Base-by-base conservation (phyloP, 2,113 vertebrate genomes). In the Gadus chalcogrammus region DNA sequence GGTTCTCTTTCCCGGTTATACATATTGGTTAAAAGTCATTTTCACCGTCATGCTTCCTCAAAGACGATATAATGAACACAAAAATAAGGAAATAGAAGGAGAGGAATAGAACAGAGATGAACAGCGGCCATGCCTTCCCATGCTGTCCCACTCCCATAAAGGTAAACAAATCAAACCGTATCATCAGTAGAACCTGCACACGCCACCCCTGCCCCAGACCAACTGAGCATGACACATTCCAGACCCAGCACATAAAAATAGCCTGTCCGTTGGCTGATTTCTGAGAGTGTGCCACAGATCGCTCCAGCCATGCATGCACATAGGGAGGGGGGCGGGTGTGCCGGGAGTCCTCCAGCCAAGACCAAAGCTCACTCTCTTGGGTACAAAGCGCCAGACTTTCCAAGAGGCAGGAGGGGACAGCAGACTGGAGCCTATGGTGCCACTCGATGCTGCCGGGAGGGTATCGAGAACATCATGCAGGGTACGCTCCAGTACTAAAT, bases 91-190 rank as follows among this genome's bases (percentile, higher is more conserved):
- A 35, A 2, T 4, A 68, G 66, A 53, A 71, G 42, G 13, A 78
- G 24, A 72, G 67, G n/a, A 15, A n/a, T 70, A 64, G 22, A 55
- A 77, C 20, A 66, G 6, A 81, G 60, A 79, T 79, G 71, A 79
- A 48, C 42, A 13, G 42, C 1, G 75, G 80, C 80, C 86, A 90
- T 88, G 88, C 86, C 75, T 85, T 48, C 82, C 74, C 88, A 89
- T 92, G 90, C 88, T 79, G 82, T 79, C 12, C 31, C 82, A 66
- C 78, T 73, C 63, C 64, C 77, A 79, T 64, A 65, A 69, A 55
- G 78, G 3, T 35, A 71, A 75, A 28, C 18, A 70, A 71, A 69
- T 64, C 64, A 65, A 48, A 9, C 55, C 65, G 35, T 42, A 71
- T 59, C 58, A 58, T 64, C 17, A 64, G 15, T n/a, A 35, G 15